Percentiles rank a stretch among this genome's conserved stretches.
Evolutionary conservation across 2,113 vertebrate genomes (phyloP).

Genomic region (Polypterus senegalus): DNA sequence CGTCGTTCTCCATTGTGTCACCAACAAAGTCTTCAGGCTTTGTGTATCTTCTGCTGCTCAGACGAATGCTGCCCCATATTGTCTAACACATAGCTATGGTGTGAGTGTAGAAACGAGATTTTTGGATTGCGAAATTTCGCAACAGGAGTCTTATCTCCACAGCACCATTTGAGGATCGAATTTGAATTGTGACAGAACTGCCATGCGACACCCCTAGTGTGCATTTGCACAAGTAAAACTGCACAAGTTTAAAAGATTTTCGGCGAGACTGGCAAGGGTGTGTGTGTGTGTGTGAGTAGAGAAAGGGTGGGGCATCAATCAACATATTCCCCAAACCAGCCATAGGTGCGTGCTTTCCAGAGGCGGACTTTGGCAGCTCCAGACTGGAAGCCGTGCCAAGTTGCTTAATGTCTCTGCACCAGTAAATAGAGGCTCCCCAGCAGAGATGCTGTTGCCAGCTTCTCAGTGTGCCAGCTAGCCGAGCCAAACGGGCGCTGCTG

Average conservation of each 20-base stretch:
- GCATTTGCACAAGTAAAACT: neutral
- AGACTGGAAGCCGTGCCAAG: constrained; percentile 40
- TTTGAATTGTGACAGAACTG: too few relatives aligned
- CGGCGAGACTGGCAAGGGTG: constrained; percentile 7
- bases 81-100: too few relatives aligned
- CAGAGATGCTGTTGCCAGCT: constrained; percentile 54
- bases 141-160: too few relatives aligned
- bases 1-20: too few relatives aligned
- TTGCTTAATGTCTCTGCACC: constrained; percentile 56
- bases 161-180: too few relatives aligned
- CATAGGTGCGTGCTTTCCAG: constrained; percentile 26
- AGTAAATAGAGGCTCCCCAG: constrained; percentile 47
- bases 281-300: constrained; percentile 23
- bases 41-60: too few relatives aligned
- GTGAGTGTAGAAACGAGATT: too few relatives aligned
- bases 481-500: constrained; percentile 52
- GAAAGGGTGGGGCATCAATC: constrained; percentile 40
- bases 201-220: too few relatives aligned
- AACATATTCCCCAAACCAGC: constrained; percentile 34
- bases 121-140: too few relatives aligned
- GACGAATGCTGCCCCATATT: too few relatives aligned
- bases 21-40: too few relatives aligned
- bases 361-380: constrained; percentile 36
- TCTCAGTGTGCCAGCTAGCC: constrained; percentile 52
- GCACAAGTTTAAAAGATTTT: constrained; percentile 18